These are phyloP conservation scores for Ashinkailepas kermadecensis DNA, from an alignment of 2,888 invertebrate genomes.

Conservation along the genomic window DNA sequence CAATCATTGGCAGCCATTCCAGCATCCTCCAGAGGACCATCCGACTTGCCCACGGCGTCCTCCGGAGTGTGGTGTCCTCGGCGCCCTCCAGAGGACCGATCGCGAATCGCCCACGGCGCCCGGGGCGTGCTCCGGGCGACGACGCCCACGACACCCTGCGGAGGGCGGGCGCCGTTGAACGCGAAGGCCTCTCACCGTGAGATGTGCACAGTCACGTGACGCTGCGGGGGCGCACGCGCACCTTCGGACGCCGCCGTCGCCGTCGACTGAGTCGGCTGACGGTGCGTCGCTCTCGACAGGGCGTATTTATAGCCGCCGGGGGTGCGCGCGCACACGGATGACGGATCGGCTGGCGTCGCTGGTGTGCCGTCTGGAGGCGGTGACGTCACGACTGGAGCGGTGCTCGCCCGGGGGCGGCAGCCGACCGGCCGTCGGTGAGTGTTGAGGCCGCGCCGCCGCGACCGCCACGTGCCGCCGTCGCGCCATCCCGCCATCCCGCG, in stretches of 20 bases:
- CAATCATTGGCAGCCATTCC: too few relatives aligned
- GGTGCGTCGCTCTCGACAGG: background rate
- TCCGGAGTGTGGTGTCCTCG: too few relatives aligned
- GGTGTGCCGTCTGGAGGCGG: conserved; percentile 51
- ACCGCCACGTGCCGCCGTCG: background rate
- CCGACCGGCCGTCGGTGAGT: background rate
- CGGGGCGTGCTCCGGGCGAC: too few relatives aligned
- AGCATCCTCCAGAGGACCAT: too few relatives aligned
- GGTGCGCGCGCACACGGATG: conserved; percentile 27
- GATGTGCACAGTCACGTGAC: background rate
- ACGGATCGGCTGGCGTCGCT: conserved; percentile 55
- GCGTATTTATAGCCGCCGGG: background rate
- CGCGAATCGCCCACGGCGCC: too few relatives aligned
- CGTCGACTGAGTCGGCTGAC: background rate
- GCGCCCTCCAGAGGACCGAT: too few relatives aligned
- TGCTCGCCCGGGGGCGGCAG: background rate
- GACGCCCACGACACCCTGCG: too few relatives aligned
- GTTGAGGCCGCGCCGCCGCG: background rate
- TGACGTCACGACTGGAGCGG: conserved; percentile 16
- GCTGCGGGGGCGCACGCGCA: background rate
- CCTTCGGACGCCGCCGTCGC: background rate
- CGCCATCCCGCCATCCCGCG: background rate
- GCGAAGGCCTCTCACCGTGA: background rate
- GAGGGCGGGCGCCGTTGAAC: too few relatives aligned
- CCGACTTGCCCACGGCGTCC: too few relatives aligned